Base-by-base conservation (phyloP, 2,888 invertebrate species). In the Sepiola atlantica region DNA sequence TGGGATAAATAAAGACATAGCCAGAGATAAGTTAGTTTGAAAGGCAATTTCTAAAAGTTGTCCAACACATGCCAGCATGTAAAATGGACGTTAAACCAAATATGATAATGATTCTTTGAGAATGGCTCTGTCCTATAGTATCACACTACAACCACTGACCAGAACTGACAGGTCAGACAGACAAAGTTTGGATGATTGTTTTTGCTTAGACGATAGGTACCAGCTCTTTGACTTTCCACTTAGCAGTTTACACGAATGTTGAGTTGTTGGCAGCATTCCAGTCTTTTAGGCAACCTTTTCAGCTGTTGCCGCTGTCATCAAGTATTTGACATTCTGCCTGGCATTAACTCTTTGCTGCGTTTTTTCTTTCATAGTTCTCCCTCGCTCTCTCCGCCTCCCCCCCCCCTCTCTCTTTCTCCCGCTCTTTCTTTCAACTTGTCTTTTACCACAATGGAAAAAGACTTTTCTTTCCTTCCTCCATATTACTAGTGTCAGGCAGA, bases 111-210 rank as follows among this genome's bases (percentile, higher is more conserved):
- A n/a, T n/a, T n/a, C n/a, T n/a, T n/a, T n/a, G n/a, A n/a, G n/a
- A n/a, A n/a, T n/a, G n/a, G n/a, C n/a, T n/a, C n/a, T n/a, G n/a
- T n/a, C n/a, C n/a, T n/a, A n/a, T n/a, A n/a, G n/a, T n/a, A n/a
- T n/a, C n/a, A n/a, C n/a, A 4, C n/a, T n/a, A 12, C 16, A n/a
- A 28, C 77, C 28, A 55, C 18, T 93, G 54, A 28, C 6, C 57
- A n/a, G 32, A 35, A 57, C 55, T 35, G 54, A 45, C 93, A 93
- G 54, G 93, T 55, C n/a, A 93, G 93, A 24, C n/a, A 77, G n/a
- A 28, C n/a, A n/a, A 8, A 77, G 10, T 77, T 77, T 77, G 16
- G 61, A 28, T 28, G 61, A 61, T 61, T 61, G 24, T 61, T 4
- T 61, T 61, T 77, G 77, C 77, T 77, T n/a, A n/a, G n/a, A 77